phyloP scores from a whole-genome alignment of 2,113 vertebrate species.

The Nothoprocta pentlandii region DNA sequence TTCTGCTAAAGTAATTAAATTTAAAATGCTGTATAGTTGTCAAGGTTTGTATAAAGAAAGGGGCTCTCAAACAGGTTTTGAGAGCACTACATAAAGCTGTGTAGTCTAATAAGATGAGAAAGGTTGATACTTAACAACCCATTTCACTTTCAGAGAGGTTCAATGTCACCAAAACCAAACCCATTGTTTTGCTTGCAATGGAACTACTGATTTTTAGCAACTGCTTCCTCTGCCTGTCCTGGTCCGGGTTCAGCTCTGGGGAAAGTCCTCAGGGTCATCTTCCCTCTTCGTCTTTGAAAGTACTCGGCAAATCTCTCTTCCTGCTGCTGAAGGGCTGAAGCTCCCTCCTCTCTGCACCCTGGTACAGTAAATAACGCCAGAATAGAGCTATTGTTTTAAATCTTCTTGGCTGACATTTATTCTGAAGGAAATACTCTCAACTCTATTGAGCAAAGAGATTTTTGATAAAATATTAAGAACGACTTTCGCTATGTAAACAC shows the following conservation, averaged over 20 bases:
- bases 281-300: neutral
- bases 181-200: neutral
- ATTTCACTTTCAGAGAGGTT: neutral
- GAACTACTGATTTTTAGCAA: neutral
- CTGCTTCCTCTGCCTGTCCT: neutral
- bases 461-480: constrained; percentile 63
- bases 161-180: neutral
- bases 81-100: neutral
- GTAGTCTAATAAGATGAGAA: constrained; percentile 32
- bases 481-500: constrained; percentile 62
- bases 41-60: constrained; percentile 59
- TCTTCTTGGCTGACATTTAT: constrained; percentile 54
- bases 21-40: constrained; percentile 41
- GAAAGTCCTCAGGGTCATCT: neutral
- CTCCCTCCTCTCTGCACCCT: neutral
- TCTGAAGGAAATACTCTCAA: constrained; percentile 44
- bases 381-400: constrained; percentile 46
- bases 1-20: constrained; percentile 65
- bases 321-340: neutral
- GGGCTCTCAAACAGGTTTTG: neutral
- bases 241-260: neutral
- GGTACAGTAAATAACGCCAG: neutral
- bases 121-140: neutral
- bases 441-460: constrained; percentile 1
- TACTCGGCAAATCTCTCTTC: neutral